These are phyloP conservation scores for Trypoxylon attenuatum DNA, from an alignment of 2,888 invertebrate genomes.

Conservation along the genomic window DNA sequence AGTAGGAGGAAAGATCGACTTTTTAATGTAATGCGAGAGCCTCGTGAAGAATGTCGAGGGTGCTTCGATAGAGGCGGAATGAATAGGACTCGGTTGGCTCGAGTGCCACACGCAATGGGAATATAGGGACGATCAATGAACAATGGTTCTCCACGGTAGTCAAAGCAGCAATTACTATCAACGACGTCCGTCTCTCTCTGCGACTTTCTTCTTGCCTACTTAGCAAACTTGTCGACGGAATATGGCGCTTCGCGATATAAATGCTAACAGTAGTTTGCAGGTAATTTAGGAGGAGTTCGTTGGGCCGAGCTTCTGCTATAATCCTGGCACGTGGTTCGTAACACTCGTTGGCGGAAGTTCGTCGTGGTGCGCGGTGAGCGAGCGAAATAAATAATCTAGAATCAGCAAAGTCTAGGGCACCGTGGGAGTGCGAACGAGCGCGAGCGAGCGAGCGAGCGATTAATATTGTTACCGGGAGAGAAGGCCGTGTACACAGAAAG, in stretches of 20 bases:
- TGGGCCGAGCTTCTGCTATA: constrained; percentile 8
- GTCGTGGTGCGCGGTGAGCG: not conserved
- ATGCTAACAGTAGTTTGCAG: not conserved
- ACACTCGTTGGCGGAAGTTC: not conserved
- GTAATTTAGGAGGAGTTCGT: not conserved
- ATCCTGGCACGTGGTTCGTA: constrained; percentile 5
- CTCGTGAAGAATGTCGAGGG: not conserved
- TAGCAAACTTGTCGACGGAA: not conserved
- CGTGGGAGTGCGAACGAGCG: too few relatives aligned
- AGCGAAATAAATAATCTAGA: not conserved
- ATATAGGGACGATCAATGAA: not conserved
- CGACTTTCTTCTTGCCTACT: too few relatives aligned
- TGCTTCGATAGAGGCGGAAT: not conserved
- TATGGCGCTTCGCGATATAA: not conserved
- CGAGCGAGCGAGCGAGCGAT: not conserved
- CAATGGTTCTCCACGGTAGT: too few relatives aligned
- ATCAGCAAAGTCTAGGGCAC: not conserved
- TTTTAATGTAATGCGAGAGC: not conserved
- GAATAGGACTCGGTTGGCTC: not conserved
- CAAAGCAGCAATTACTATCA: too few relatives aligned
- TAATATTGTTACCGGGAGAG: not conserved
- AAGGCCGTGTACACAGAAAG: not conserved
- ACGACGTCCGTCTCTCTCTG: too few relatives aligned
- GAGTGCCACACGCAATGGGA: not conserved
- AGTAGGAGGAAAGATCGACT: not conserved